These are phyloP conservation scores for Myodes glareolus DNA, from an alignment of 2,113 vertebrate species.

Conservation along the genomic window DNA sequence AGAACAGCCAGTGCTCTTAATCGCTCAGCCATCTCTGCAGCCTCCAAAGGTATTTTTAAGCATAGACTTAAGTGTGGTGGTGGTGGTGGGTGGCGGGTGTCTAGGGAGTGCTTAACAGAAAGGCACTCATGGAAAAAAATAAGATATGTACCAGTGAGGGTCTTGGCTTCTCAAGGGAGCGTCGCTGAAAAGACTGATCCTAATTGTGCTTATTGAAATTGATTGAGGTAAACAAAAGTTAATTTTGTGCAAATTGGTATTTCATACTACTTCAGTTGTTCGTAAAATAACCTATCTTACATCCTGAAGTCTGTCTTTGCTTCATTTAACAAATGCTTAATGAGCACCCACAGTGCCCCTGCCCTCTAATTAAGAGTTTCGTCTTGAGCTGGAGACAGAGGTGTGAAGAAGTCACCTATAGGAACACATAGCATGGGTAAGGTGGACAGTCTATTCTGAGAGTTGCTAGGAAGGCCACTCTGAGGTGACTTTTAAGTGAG, in stretches of 20 bases:
- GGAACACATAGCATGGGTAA: not conserved
- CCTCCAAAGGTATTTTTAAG: not conserved
- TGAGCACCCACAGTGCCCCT: not conserved
- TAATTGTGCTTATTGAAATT: constrained; percentile 45
- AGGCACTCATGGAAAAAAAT: not conserved
- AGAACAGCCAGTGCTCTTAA: not conserved
- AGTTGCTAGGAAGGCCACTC: not conserved
- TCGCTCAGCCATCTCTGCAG: not conserved
- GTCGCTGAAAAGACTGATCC: constrained; percentile 2
- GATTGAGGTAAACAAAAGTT: constrained; percentile 45
- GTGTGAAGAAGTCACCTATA: not conserved
- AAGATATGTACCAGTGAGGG: not conserved
- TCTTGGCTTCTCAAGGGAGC: not conserved
- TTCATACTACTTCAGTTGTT: constrained; percentile 35
- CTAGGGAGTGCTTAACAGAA: not conserved
- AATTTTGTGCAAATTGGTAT: constrained; percentile 56
- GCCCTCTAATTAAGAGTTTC: not conserved
- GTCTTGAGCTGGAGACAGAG: constrained; percentile 28
- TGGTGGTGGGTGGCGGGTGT: not conserved
- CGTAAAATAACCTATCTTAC: constrained; percentile 32
- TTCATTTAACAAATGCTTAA: constrained; percentile 54
- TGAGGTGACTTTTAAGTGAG: constrained; percentile 35
- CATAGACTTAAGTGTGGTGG: not conserved
- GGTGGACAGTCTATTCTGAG: not conserved
- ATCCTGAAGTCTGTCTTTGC: constrained; percentile 38